Base-by-base conservation (phyloP, 2,888 invertebrate genomes). In the Callinectes sapidus region DNA sequence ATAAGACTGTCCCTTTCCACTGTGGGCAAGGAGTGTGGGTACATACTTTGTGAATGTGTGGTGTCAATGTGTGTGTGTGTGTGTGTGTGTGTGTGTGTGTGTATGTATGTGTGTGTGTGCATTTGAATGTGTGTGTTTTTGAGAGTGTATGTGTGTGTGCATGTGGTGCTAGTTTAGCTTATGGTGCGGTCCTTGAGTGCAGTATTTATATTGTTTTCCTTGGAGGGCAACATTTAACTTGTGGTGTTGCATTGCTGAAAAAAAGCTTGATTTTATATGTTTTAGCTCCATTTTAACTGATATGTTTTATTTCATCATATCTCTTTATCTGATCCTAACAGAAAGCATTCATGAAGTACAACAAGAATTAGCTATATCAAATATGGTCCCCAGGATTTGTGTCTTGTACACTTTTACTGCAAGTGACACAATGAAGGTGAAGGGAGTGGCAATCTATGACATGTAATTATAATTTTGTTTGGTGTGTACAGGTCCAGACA, bases 401-500 rank as follows among this genome's bases (percentile, higher is more conserved):
- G 61, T 61, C 61, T 61, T 71, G 10, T 3, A 71, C 28, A n/a
- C 71, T n/a, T 71, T 23, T n/a, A 71, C n/a, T 28, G 1, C 2
- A 71, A 71, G 71, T 71, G n/a, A 71, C 28, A 23, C 23, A 71
- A 71, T 71, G n/a, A 28, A 71, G 5, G 13, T n/a, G 6, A 71
- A 28, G 71, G n/a, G 13, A 71, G 23, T 71, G 71, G 23, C 61
- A 23, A 23, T 61, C 61, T 13, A 5, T 28, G 28, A 2, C n/a
- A 28, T n/a, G 3, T 28, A 13, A 13, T 71, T 1, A 10, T 71
- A 23, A n/a, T 71, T 71, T 23, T 42, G 28, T 28, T 28, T 66
- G 28, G 13, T 85, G 1, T 54, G 6, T 61, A n/a, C 94, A 97
- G 97, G 92, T 94, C 61, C 94, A 94, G 42, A 92, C 92, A 95